Base-by-base conservation (phyloP, 2,888 invertebrate genomes). In the Cylloceria caligata region DNA sequence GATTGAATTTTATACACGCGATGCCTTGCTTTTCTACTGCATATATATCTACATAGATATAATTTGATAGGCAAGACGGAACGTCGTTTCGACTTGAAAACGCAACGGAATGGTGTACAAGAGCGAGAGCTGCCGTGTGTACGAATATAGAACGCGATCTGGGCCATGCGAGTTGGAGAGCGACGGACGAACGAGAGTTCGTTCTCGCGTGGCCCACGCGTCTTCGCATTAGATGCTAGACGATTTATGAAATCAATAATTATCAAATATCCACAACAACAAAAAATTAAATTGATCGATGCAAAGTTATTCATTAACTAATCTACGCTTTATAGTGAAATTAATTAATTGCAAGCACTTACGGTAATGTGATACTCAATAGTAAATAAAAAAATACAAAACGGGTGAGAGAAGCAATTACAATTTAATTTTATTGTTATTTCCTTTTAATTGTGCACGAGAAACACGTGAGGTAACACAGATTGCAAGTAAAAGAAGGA, bases 101-200 rank as follows among this genome's bases (percentile, higher is more conserved):
- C 39, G 36, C 52, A 52, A 82, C 49, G 82, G 87, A 52, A 82
- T 45, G 82, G 87, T 30, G 30, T 30, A 87, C 84, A 83, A 82
- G 85, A 86, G 86, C 88, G 87, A 85, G 81, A 83, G 86, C 84
- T 86, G 83, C 81, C 84, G 83, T 42, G 71, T 73, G 83, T 89
- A 87, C 88, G 88, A 88, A 90, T 90, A 89, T 90, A 90, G 89
- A 89, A 86, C 88, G 83, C 86, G 84, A 90, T 89, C 89, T 89
- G 88, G 89, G 89, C 88, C 89, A 90, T 88, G 86, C 86, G 78
- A 68, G 79, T 83, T 68, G 75, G 74, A 64, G 76, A 42, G 67
- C 60, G 82, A 86, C 84, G 85, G 83, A 84, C 76, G 82, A 75
- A 67, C 68, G 81, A 62, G 73, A 71, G 42, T 75, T 30, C 57